Base-by-base conservation (phyloP, 2,113 vertebrate species). In the Dipodomys stephensi region DNA sequence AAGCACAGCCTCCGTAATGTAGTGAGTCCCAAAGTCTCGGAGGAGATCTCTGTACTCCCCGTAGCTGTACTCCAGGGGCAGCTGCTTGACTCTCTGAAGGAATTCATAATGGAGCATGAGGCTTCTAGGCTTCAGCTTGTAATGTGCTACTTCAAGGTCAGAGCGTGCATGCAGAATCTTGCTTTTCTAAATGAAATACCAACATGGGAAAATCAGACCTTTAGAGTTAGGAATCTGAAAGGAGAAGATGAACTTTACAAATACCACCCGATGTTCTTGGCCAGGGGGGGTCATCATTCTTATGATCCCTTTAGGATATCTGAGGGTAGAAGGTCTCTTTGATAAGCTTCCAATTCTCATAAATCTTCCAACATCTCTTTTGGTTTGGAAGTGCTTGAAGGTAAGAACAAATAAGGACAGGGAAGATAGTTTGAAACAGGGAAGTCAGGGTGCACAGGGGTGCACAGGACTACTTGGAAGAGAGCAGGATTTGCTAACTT, bases 21-120 rank as follows among this genome's bases (percentile, higher is more conserved):
- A 99, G 81, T 99, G 99, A 16, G 99, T 99, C 23, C 99, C 99
- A 0, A 98, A 99, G 87, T 99, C 99, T 4, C 97, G 98, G 97
- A 97, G 98, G 90, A 99, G 98, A 93, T 99, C 98, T 30, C 99
- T 97, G 98, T 99, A 99, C 68, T 99, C 99, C 0, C 99, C 99
- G 0, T 99, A 99, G 79, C 97, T 97, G 71, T 99, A 99, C 12
- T 98, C 96, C 30, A 96, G n/a, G 0, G 99, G 99, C 82, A 99
- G 97, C 15, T 92, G 95, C 27, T 93, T 98, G 9, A 99, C 97
- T 12, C 98, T 98, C 96, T 94, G 98, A 94, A 99, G 97, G 96
- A 99, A 99, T 68, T 99, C 98, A 0, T 98, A 97, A 79, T 99
- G 99, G 83, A 99, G 98, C 98, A 99, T 98, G 96, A 99, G 96